Conservation (phyloP, 2,888 invertebrate genomes). For the Digitonthophagus gazella region DNA sequence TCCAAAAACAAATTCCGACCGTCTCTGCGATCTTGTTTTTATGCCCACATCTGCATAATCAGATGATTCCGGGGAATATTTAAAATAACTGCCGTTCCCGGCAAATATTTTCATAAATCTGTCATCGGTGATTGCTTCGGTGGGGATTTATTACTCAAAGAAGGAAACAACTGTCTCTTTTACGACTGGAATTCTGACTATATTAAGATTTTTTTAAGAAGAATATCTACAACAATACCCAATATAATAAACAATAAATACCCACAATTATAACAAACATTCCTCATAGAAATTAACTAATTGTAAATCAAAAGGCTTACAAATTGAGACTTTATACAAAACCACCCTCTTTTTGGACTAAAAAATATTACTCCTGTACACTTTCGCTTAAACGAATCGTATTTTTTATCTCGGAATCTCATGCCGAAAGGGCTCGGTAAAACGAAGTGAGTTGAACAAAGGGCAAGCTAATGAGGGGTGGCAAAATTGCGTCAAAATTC, state of each 20-base stretch:
- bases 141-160: constrained; percentile 33
- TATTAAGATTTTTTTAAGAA: constrained; percentile 16
- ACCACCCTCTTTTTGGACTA: no score
- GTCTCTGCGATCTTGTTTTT: constrained; percentile 41
- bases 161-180: constrained; percentile 32
- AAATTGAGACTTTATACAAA: no score
- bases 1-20: constrained; percentile 35
- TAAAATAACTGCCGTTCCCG: constrained; percentile 52
- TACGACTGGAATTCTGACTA: constrained; percentile 8
- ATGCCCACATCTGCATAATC: constrained; percentile 51
- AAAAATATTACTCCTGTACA: background rate
- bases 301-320: no score
- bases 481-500: constrained; percentile 37
- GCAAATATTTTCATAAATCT: constrained; percentile 56
- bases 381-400: background rate
- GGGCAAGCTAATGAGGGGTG: constrained; percentile 28
- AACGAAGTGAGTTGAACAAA: constrained; percentile 24
- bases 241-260: no score
- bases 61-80: constrained; percentile 52
- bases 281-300: no score
- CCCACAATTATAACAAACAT: no score
- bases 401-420: constrained; percentile 10
- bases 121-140: constrained; percentile 51
- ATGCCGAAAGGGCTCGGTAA: constrained; percentile 2
- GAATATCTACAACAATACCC: background rate